phyloP scores from a whole-genome alignment of 2,797 vertebrate genomes.

The Orestias chungarensis region DNA sequence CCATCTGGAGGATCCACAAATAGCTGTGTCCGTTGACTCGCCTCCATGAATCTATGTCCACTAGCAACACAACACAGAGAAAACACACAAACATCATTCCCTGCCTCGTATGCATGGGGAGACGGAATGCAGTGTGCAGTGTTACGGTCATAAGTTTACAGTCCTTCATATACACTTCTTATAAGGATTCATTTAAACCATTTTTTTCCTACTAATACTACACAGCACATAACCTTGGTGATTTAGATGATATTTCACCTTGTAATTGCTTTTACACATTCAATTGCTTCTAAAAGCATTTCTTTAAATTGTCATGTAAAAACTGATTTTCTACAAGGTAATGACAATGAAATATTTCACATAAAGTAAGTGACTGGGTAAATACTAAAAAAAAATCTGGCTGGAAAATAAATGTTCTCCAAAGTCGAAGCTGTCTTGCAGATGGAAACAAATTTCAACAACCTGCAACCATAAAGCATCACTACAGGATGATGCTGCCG shows the following conservation, averaged over 20 bases:
- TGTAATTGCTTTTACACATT: too few relatives aligned
- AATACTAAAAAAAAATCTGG: too few relatives aligned
- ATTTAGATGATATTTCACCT: neutral
- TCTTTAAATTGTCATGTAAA: too few relatives aligned
- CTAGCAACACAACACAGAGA: constrained; percentile 32
- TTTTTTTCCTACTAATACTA: neutral
- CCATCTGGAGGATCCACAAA: constrained; percentile 71
- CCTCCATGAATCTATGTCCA: constrained; percentile 33
- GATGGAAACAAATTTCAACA: too few relatives aligned
- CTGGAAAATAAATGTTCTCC: too few relatives aligned
- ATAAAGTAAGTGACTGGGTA: too few relatives aligned
- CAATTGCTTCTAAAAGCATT: too few relatives aligned
- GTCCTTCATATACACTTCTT: neutral
- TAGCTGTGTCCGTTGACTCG: constrained; percentile 48
- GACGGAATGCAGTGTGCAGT: neutral
- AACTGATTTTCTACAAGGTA: too few relatives aligned
- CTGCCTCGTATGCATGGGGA: neutral
- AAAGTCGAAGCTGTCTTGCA: too few relatives aligned
- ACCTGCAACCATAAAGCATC: too few relatives aligned
- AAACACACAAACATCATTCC: constrained; percentile 35
- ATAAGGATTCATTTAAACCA: neutral
- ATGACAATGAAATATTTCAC: too few relatives aligned
- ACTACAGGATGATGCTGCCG: too few relatives aligned
- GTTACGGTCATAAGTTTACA: neutral
- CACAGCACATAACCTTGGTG: neutral